These are phyloP conservation scores for Erynnis tages DNA, from an alignment of 2,888 invertebrate genomes.

Conservation along the genomic window DNA sequence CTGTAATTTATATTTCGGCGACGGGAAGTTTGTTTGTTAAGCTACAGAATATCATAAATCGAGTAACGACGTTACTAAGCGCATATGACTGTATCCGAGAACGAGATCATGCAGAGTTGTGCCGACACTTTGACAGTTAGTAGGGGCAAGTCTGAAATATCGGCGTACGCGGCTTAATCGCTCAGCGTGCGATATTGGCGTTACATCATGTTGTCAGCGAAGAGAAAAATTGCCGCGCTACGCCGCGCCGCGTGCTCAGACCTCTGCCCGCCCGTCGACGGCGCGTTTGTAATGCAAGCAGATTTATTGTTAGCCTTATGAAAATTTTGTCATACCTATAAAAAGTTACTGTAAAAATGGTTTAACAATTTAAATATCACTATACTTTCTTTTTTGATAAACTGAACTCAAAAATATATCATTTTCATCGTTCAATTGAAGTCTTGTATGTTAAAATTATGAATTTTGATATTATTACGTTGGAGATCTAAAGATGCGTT, in stretches of 20 bases:
- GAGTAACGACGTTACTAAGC: conserved; percentile 15
- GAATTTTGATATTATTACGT: too few species aligned
- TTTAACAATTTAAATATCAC: too few species aligned
- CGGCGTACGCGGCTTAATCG: conserved; percentile 80
- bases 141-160: conserved; percentile 80
- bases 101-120: conserved; percentile 47
- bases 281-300: conserved; percentile 74
- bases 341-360: too few species aligned
- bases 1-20: conserved; percentile 29
- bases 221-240: conserved; percentile 78
- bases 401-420: too few species aligned
- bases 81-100: conserved; percentile 8
- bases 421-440: too few species aligned
- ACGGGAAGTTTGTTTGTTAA: conserved; percentile 27
- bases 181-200: conserved; percentile 80
- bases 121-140: conserved; percentile 78
- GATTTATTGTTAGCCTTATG: conserved; percentile 74
- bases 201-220: conserved; percentile 81
- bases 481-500: too few species aligned
- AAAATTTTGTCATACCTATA: conserved; percentile 58
- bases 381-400: neutral
- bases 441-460: too few species aligned
- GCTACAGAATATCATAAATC: conserved; percentile 18
- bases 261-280: conserved; percentile 58
- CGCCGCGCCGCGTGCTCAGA: conserved; percentile 48